These are phyloP conservation scores for Notospermus geniculatus DNA, from an alignment of 1,140 invertebrate genomes.

Conservation along the genomic window DNA sequence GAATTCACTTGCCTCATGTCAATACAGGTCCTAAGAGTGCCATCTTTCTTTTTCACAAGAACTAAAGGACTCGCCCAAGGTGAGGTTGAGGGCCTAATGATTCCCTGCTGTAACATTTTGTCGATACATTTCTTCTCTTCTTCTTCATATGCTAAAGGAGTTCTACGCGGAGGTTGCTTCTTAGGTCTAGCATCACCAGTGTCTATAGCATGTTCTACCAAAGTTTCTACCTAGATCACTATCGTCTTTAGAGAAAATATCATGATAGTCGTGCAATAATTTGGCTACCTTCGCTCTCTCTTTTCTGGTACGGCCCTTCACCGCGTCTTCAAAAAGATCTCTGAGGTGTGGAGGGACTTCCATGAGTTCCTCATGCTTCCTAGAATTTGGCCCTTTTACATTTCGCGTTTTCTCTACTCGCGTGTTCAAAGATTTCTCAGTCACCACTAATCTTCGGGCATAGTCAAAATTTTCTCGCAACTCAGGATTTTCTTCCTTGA, in stretches of 20 bases:
- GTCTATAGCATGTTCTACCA: conserved; percentile 14
- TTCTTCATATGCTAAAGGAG: not conserved
- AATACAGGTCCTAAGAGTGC: conserved; percentile 39
- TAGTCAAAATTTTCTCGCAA: too few species aligned
- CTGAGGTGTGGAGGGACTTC: too few species aligned
- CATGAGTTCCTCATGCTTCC: too few species aligned
- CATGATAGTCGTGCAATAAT: conserved; percentile 7
- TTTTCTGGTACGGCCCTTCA: too few species aligned
- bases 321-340: too few species aligned
- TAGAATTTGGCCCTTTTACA: too few species aligned
- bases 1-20: conserved; percentile 57
- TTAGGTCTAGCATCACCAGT: conserved; percentile 15
- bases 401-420: too few species aligned
- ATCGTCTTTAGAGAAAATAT: conserved; percentile 12
- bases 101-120: not conserved
- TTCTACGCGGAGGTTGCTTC: conserved; percentile 5
- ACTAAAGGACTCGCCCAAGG: conserved; percentile 11
- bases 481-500: too few species aligned
- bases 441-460: too few species aligned
- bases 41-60: conserved; percentile 7
- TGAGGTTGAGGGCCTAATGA: conserved; percentile 10
- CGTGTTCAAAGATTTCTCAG: too few species aligned
- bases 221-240: conserved; percentile 9
- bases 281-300: conserved; percentile 1
- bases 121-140: not conserved